Conservation (phyloP, 2,113 vertebrate genomes). For the Dicrurus megarhynchus region DNA sequence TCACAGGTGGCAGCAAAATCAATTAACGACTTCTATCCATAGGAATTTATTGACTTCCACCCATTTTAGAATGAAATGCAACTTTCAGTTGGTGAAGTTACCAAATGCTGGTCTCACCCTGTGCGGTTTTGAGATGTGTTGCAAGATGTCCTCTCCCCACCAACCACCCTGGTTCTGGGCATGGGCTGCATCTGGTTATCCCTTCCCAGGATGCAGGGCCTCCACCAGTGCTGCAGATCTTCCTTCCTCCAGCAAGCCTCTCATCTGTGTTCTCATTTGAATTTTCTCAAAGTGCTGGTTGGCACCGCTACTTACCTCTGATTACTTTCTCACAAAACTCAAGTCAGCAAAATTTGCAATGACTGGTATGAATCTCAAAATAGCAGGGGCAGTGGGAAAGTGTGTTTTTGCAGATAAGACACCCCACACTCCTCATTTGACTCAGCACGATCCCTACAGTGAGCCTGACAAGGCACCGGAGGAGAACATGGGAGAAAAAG, state of each 20-base stretch:
- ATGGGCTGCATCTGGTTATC: not conserved
- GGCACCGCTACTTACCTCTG: not conserved
- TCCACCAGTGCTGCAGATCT: not conserved
- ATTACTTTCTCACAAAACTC: not conserved
- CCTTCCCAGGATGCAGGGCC: not conserved
- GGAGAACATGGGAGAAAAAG: not conserved
- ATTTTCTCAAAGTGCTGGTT: not conserved
- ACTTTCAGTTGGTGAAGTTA: not conserved
- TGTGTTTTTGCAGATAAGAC: not conserved
- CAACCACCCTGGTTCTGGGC: not conserved
- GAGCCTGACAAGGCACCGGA: not conserved
- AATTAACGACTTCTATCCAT: constrained; percentile 62
- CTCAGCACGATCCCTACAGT: not conserved
- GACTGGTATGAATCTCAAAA: not conserved
- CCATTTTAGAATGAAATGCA: constrained; percentile 46
- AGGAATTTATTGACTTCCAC: constrained; percentile 51
- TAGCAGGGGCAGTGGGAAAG: not conserved
- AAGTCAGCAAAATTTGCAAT: constrained; percentile 1
- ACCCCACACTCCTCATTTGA: not conserved
- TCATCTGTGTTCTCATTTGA: not conserved
- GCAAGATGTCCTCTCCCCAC: not conserved
- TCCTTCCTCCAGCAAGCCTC: not conserved
- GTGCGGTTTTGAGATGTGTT: not conserved
- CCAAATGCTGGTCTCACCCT: not conserved
- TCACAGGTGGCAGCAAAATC: constrained; percentile 66